Evolutionary conservation across 2,113 vertebrate genomes (phyloP).

Genomic region (Glaucidium brasilianum): DNA sequence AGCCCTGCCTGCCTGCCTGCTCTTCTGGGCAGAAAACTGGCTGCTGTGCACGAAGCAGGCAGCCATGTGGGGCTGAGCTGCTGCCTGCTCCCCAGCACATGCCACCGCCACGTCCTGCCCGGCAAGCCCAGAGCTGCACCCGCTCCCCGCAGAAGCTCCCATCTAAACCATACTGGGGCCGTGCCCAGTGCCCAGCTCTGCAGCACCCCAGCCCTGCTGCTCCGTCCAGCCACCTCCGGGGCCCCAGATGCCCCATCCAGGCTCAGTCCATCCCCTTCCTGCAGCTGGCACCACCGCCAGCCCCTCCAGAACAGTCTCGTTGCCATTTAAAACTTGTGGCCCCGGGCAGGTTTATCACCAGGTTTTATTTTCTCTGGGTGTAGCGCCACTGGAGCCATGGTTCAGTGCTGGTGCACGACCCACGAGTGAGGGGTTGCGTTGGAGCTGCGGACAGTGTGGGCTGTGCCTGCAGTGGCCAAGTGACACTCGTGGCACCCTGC

Average conservation of each 20-base stretch:
- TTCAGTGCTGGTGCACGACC: neutral
- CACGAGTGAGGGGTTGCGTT: too few relatives aligned
- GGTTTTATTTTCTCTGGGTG: too few relatives aligned
- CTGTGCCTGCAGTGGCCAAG: neutral
- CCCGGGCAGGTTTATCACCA: neutral
- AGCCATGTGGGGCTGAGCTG: neutral
- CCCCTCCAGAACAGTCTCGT: too few relatives aligned
- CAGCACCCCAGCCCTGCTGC: neutral
- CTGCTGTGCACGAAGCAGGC: neutral
- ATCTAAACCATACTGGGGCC: fast-evolving
- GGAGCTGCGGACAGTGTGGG: neutral
- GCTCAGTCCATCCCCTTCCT: fast-evolving
- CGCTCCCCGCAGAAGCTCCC: fast-evolving
- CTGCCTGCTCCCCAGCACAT: fast-evolving
- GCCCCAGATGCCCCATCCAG: fast-evolving
- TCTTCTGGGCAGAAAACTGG: neutral
- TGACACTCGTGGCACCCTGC: neutral
- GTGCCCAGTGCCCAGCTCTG: fast-evolving
- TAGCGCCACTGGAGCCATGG: too few relatives aligned
- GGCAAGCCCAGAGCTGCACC: neutral
- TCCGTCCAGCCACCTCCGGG: fast-evolving
- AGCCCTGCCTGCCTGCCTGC: neutral
- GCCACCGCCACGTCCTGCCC: fast-evolving
- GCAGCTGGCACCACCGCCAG: neutral
- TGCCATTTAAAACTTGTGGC: neutral